Evolutionary conservation across 2,888 invertebrate genomes (phyloP), one percentile per base, ranked within the genome.

Genomic region (Diarsia mendica): DNA sequence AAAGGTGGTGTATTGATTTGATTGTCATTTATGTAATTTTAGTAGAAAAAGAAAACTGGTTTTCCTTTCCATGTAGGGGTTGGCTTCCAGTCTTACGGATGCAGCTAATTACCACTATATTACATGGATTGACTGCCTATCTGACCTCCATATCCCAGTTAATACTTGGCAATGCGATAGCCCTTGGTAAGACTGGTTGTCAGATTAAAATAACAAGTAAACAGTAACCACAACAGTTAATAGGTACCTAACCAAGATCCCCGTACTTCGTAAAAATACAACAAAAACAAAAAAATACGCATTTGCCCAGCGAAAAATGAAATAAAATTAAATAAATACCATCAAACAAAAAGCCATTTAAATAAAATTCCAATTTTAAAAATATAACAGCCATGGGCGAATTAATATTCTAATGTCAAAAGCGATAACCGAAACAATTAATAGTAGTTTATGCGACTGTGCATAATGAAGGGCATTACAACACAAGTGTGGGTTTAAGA

Each of bases 361-460:
- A 53, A 60, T 65, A 55, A 53, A 55, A 68, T n/a, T 44, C 18
- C 1, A 60, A 60, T 53, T 80, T 33, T 4, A 18, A 48, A 55
- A 55, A 13, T 13, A 53, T 13, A 55, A 55, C 5, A 55, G 13
- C 55, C 6, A 23, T 55, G 13, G 6, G 6, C 6, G 55, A 55
- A 55, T 55, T 55, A 23, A 55, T 55, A 55, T 55, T 55, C 9
- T 13, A 6, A 70, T 39, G 18, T n/a, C 8, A 33, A 70, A 79
- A 49, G 11, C 55, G 3, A n/a, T 49, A 28, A 53, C 48, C 53
- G 51, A 71, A 72, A 63, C n/a, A 66, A 63, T 67, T 72, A n/a
- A n/a, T n/a, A n/a, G n/a, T n/a, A n/a, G n/a, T n/a, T n/a, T n/a
- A n/a, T n/a, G n/a, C n/a, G n/a, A n/a, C n/a, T n/a, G n/a, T n/a